Percentiles rank a stretch among this genome's conserved stretches.
These are phyloP conservation scores for Mormyrops attenuatus DNA, from an alignment of 2,797 vertebrate species.

Conservation along the genomic window DNA sequence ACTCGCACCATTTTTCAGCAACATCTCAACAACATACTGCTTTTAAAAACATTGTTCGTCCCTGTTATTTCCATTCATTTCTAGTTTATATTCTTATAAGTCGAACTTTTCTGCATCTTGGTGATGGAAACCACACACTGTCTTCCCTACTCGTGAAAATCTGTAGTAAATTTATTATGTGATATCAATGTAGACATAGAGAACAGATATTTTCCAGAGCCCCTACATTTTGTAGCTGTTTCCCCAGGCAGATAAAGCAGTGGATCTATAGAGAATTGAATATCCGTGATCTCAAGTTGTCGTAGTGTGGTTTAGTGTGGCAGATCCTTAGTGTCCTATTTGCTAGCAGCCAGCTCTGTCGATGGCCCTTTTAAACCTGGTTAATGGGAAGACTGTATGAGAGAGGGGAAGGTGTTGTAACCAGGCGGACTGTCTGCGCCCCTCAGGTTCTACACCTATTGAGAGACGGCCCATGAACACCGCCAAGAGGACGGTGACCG, in stretches of 20 bases:
- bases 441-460: constrained; percentile 28
- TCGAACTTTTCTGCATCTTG: background rate
- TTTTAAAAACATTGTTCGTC: background rate
- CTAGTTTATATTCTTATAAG: background rate
- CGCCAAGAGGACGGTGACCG: constrained; percentile 40
- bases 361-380: background rate
- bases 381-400: constrained; percentile 13
- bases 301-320: too few relatives aligned
- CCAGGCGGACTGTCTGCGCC: background rate
- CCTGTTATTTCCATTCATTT: background rate
- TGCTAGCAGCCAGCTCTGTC: background rate
- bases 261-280: too few relatives aligned
- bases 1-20: background rate
- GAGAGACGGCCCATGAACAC: constrained; percentile 49
- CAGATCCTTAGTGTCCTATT: background rate
- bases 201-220: background rate
- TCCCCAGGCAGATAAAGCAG: too few relatives aligned
- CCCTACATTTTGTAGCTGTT: too few relatives aligned
- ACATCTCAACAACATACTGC: background rate
- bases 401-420: background rate
- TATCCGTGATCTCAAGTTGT: too few relatives aligned
- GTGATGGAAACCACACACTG: background rate
- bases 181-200: background rate
- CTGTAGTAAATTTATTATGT: background rate
- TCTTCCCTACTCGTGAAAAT: background rate